Conservation (phyloP, 1,140 invertebrate species). For the Drosophila navojoa region DNA sequence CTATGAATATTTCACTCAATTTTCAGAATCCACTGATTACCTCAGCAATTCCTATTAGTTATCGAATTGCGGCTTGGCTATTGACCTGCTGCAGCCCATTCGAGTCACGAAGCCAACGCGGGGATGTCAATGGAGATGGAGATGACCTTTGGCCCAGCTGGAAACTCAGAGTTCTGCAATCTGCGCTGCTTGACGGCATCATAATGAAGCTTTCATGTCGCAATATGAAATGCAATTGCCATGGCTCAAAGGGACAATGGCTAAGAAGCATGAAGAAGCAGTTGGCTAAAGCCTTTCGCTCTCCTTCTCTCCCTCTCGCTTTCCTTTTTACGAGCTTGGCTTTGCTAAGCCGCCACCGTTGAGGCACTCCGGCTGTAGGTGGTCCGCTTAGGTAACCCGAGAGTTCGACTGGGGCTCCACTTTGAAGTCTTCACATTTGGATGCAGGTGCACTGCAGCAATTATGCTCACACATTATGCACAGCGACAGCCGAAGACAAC, state of each 20-base stretch:
- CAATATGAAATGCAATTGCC: conserved; percentile 9
- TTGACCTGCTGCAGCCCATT: conserved; percentile 25
- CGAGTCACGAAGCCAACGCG: conserved; percentile 30
- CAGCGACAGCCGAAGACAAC: conserved; percentile 46
- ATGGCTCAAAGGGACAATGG: not conserved
- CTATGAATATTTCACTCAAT: not conserved
- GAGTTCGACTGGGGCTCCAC: not conserved
- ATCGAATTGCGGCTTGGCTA: conserved; percentile 28
- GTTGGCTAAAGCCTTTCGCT: not conserved
- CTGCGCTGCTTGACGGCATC: conserved; percentile 10
- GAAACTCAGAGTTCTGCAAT: conserved; percentile 22
- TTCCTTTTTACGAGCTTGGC: no score
- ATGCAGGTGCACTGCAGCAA: conserved; percentile 60
- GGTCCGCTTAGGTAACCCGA: conserved; percentile 36
- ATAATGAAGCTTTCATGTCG: conserved; percentile 13
- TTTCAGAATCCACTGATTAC: not conserved
- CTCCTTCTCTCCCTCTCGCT: no score
- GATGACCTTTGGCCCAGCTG: conserved; percentile 32
- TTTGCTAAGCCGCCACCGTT: conserved; percentile 15
- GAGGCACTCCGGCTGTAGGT: conserved; percentile 6
- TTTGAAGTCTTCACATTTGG: conserved; percentile 16
- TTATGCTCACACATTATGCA: conserved; percentile 70
- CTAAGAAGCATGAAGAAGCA: not conserved
- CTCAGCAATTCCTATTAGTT: not conserved
- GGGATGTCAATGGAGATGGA: conserved; percentile 16